These are phyloP conservation scores for Eilema depressum DNA, from an alignment of 2,888 invertebrate genomes.

Conservation along the genomic window DNA sequence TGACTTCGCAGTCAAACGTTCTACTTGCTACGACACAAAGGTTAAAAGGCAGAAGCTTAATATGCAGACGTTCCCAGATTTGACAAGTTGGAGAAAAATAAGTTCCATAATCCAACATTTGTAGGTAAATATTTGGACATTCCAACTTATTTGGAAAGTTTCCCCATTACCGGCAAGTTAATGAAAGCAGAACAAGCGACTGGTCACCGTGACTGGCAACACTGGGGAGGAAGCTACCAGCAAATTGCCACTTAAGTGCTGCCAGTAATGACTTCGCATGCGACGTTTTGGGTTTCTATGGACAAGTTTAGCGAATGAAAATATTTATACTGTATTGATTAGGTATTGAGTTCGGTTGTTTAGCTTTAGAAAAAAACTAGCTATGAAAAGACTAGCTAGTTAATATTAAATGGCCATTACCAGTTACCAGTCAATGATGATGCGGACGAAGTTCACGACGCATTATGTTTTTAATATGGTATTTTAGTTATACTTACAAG, in stretches of 20 bases:
- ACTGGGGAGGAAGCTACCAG: constrained; percentile 11
- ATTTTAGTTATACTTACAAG: too few relatives aligned
- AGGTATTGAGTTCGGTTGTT: neutral
- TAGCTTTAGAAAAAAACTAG: too few relatives aligned
- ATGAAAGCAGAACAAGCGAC: constrained; percentile 18
- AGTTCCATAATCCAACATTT: neutral
- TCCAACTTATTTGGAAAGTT: constrained; percentile 13
- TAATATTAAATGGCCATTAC: too few relatives aligned
- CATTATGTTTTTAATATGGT: too few relatives aligned
- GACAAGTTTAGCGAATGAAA: neutral
- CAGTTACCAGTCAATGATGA: too few relatives aligned
- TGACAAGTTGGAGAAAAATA: neutral
- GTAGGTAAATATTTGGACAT: constrained; percentile 2
- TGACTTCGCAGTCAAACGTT: too few relatives aligned
- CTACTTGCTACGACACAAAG: too few relatives aligned
- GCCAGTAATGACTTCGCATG: constrained; percentile 22
- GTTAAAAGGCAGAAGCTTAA: too few relatives aligned
- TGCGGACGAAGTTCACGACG: too few relatives aligned
- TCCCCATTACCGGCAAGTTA: constrained; percentile 23
- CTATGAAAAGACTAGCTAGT: too few relatives aligned
- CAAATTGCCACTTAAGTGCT: constrained; percentile 28
- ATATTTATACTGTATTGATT: constrained; percentile 1
- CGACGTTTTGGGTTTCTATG: constrained; percentile 9
- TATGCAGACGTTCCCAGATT: too few relatives aligned
- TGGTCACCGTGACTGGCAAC: constrained; percentile 25